Evolutionary conservation across 2,797 vertebrate genomes (phyloP).

Genomic region (Chromobotia macracanthus): DNA sequence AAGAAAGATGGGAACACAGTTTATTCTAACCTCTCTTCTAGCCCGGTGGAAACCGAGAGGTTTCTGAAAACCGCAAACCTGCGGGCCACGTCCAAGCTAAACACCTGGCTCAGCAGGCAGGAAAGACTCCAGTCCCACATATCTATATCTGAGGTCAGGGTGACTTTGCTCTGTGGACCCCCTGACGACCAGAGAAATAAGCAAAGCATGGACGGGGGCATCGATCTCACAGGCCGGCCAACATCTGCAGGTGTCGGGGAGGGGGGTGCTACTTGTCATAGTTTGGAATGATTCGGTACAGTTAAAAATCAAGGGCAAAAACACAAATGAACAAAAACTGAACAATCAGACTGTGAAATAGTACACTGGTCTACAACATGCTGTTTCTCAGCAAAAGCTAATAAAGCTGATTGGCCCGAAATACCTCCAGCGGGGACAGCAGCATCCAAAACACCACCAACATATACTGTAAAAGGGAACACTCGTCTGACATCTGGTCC

Average conservation of each 20-base stretch:
- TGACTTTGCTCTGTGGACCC: conserved; percentile 56
- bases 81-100: conserved; percentile 64
- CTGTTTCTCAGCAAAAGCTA: background rate
- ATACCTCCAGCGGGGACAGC: background rate
- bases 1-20: conserved; percentile 34
- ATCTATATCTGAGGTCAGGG: conserved; percentile 36
- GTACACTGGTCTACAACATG: background rate
- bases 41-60: conserved; percentile 57
- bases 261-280: conserved; percentile 31
- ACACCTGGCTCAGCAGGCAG: conserved; percentile 64
- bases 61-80: conserved; percentile 61
- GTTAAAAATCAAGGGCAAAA: conserved; percentile 44
- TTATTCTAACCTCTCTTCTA: conserved; percentile 51
- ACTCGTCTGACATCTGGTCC: conserved; percentile 55
- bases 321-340: background rate
- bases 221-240: conserved; percentile 43
- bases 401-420: background rate
- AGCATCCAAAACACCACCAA: background rate
- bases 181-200: conserved; percentile 43
- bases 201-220: conserved; percentile 31
- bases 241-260: conserved; percentile 45
- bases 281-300: conserved; percentile 37
- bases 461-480: background rate
- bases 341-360: background rate
- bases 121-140: conserved; percentile 28